Evolutionary conservation across 2,797 vertebrate species (phyloP).

Genomic region (Urocyon cinereoargenteus): DNA sequence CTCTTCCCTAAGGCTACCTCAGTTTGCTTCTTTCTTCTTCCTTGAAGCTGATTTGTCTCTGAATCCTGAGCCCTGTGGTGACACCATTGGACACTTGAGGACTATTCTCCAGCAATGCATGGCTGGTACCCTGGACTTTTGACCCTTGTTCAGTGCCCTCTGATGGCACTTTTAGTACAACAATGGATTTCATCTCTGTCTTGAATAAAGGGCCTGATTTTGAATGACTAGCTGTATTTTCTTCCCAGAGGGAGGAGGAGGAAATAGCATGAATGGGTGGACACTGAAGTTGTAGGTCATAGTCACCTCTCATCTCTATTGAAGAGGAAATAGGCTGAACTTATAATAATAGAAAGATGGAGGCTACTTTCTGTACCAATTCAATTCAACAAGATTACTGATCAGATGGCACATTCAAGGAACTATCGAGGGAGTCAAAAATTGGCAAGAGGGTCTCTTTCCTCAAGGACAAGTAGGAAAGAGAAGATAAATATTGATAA

Average conservation of each 20-base stretch:
- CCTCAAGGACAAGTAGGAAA: not conserved
- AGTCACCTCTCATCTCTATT: not conserved
- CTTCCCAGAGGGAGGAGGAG: not conserved
- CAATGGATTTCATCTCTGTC: constrained; percentile 9
- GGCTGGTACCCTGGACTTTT: constrained; percentile 38
- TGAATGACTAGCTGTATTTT: constrained; percentile 29
- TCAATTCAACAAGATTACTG: not conserved
- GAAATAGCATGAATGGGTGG: not conserved
- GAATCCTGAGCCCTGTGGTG: not conserved
- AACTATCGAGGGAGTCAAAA: not conserved
- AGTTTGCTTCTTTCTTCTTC: not conserved
- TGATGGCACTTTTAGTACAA: not conserved
- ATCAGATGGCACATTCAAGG: not conserved
- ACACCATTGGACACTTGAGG: not conserved
- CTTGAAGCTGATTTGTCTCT: constrained; percentile 23
- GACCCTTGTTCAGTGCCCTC: not conserved
- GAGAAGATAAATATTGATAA: not conserved
- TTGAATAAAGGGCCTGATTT: constrained; percentile 75
- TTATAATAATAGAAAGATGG: not conserved
- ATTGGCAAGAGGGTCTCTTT: not conserved
- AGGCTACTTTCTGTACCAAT: not conserved
- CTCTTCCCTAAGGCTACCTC: constrained; percentile 54
- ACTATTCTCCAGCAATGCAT: not conserved
- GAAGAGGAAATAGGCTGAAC: not conserved
- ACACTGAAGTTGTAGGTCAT: not conserved